Conservation (phyloP, 2,113 vertebrate species). For the Gadus chalcogrammus region DNA sequence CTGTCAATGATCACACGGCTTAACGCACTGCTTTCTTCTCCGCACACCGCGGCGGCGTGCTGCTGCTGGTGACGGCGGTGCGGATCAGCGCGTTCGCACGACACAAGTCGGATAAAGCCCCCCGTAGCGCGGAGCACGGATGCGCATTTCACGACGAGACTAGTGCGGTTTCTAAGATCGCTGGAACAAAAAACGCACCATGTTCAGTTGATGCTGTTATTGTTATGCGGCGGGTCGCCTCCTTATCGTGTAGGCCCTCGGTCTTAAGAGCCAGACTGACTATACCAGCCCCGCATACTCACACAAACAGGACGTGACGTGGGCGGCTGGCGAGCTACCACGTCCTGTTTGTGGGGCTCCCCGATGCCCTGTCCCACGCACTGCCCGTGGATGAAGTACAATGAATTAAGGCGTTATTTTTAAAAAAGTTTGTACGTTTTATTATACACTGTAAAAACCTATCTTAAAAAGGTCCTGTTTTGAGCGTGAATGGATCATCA, state of each 20-base stretch:
- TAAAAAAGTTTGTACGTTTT: too few species aligned
- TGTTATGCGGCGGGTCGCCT: constrained; percentile 35
- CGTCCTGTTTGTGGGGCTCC: constrained; percentile 36
- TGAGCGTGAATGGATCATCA: too few species aligned
- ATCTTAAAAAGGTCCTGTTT: too few species aligned
- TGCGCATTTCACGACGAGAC: too few species aligned
- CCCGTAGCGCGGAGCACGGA: too few species aligned
- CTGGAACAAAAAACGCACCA: constrained; percentile 10
- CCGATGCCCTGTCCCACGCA: neutral
- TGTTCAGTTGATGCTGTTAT: constrained; percentile 5
- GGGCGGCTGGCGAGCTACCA: constrained; percentile 30
- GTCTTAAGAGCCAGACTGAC: constrained; percentile 31
- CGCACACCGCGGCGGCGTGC: constrained; percentile 52
- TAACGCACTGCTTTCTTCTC: constrained; percentile 42
- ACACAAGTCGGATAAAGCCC: constrained; percentile 17
- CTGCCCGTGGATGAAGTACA: too few species aligned
- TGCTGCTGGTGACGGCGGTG: constrained; percentile 35
- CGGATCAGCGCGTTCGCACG: constrained; percentile 24
- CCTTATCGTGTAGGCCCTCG: constrained; percentile 40
- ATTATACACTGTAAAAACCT: too few species aligned
- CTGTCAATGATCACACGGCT: constrained; percentile 77
- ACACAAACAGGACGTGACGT: constrained; percentile 75
- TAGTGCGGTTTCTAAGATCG: neutral
- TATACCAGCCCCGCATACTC: constrained; percentile 23
- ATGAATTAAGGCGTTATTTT: too few species aligned